phyloP scores from a whole-genome alignment of 2,113 vertebrate genomes.

The Nycticebus coucang region DNA sequence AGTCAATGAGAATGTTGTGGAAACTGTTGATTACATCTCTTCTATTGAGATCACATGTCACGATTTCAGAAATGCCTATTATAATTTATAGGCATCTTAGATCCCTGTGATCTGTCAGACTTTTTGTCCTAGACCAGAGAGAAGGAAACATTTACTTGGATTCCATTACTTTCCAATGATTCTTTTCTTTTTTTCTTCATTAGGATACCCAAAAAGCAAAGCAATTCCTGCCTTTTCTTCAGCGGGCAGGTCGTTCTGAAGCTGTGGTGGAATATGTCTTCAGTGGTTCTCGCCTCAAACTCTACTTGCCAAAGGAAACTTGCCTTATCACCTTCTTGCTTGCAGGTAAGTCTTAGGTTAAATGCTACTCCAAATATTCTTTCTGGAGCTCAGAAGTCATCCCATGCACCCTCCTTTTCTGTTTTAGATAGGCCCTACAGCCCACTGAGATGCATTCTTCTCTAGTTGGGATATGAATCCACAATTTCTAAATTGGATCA shows the following conservation, averaged over 20 bases:
- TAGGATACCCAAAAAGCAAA: slow-evolving; percentile 98
- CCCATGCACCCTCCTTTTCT: not conserved
- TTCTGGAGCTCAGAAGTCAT: not conserved
- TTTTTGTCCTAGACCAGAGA: not conserved
- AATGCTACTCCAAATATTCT: not conserved
- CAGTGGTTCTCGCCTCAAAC: slow-evolving; percentile 97
- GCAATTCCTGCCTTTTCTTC: slow-evolving; percentile 98
- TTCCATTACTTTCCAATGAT: not conserved
- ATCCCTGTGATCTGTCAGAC: not conserved
- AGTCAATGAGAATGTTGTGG: not conserved
- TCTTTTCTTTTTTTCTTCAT: not conserved
- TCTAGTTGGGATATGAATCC: not conserved
- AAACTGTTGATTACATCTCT: slow-evolving; percentile 10
- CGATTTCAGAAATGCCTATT: slow-evolving; percentile 27
- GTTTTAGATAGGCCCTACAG: not conserved
- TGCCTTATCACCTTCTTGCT: slow-evolving; percentile 99
- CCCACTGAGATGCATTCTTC: not conserved
- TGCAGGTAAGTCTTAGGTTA: slow-evolving; percentile 87
- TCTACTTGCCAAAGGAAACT: slow-evolving; percentile 99
- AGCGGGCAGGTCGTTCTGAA: slow-evolving; percentile 96
- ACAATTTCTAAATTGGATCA: not conserved
- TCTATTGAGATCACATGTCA: not conserved
- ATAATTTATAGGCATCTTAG: not conserved
- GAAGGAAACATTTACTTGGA: not conserved
- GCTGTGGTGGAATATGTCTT: slow-evolving; percentile 98